Evolutionary conservation across 2,888 invertebrate species (phyloP), one percentile per base, ranked within the genome.

Genomic region (Neoitamus cyanurus): DNA sequence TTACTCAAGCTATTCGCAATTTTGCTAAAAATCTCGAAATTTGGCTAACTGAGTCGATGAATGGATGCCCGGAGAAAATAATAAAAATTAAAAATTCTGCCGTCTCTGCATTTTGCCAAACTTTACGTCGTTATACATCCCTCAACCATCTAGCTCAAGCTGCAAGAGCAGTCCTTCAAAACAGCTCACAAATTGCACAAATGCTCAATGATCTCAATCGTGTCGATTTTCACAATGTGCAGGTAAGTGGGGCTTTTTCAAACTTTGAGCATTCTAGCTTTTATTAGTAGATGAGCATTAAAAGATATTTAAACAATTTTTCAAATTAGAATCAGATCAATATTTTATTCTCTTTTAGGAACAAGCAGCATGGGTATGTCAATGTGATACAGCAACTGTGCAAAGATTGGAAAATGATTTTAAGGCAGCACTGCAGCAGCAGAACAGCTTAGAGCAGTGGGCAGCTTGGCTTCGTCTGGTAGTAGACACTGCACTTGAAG

Each of bases 171-270:
- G 99, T 99, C 84, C 94, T 99, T 87, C 97, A 97, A 91, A 99
- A 99, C 92, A 95, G 96, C 87, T 95, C 96, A 87, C 98, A 99
- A 93, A 98, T 99, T 89, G 95, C 95, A 88, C 97, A 99, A 93
- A 99, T 99, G 99, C 92, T 98, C 86, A 94, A 96, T 30, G 99
- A 99, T 92, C 93, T 99, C 88, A 98, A 98, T 92, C 95, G 98
- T 87, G 98, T 99, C 68, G 99, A 99, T 92, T 99, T 99, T 92
- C 96, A 97, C 90, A 98, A 98, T 92, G 98, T 99, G 13, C 98
- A 97, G 93, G 96, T 96, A 91, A 86, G 87, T 86, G 2, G 69
- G 25, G 25, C 3, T 68, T 46, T 73, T 37, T 70, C n/a, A n/a
- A n/a, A 68, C 70, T 72, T 84, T 28, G n/a, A n/a, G 0, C 15